Evolutionary conservation across 2,888 invertebrate species (phyloP), one percentile per base, ranked within the genome.

Genomic region (Plebejus argus): DNA sequence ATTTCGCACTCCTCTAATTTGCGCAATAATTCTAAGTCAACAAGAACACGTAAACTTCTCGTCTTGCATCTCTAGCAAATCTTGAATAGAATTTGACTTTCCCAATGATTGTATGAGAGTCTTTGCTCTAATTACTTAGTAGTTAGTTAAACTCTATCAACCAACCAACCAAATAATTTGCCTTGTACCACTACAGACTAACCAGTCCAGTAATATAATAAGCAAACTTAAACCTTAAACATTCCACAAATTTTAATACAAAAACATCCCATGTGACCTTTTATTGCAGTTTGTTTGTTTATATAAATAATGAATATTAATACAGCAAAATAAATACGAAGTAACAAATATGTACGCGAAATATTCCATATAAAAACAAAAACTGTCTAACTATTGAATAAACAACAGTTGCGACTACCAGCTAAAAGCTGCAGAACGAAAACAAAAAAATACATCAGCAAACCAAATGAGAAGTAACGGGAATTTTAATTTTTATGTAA

Each of bases 391-490:
- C 61, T 61, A 15, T 28, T 66, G 28, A 66, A 66, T 66, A 66
- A 66, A 66, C 18, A 66, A 66, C 28, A 33, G 66, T 66, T 18
- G 66, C 66, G 18, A 53, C 53, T 53, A 53, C 66, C 61, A 10
- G 23, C 15, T 33, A 28, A 28, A 66, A 66, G 66, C 66, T 33
- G 28, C 20, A 18, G 15, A 33, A 66, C 28, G 18, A 66, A 66
- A 61, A 61, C 1, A 61, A 61, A 61, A 33, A 61, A 66, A 66
- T 15, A 28, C 6, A 66, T 66, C 66, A 66, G 28, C 28, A 33
- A 66, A 66, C 28, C 66, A 66, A 66, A 66, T 66, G 66, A 33
- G 28, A 66, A 28, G 3, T 66, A 66, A 66, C 66, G 66, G 66
- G 23, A 66, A 66, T 61, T 23, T 28, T 28, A 18, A 66, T 33